These are phyloP conservation scores for Siniperca chuatsi DNA, from an alignment of 2,113 vertebrate species.

Conservation along the genomic window DNA sequence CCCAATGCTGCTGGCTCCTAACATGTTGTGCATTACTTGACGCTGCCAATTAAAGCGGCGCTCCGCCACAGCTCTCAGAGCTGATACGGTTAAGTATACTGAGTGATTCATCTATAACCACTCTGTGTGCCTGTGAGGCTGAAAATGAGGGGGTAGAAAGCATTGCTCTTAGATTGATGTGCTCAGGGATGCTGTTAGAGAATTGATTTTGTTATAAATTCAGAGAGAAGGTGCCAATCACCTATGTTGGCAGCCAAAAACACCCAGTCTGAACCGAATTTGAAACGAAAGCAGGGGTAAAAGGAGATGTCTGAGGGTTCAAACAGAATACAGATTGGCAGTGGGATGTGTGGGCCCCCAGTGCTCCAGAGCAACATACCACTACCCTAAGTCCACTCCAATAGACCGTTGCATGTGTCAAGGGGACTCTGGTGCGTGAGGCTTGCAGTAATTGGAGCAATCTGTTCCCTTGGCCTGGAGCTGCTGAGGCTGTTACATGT, in stretches of 20 bases:
- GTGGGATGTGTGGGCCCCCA: conserved; percentile 69
- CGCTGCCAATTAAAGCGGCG: conserved; percentile 72
- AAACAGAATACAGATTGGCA: conserved; percentile 81
- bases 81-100: conserved; percentile 60
- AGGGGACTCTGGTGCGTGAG: conserved; percentile 76
- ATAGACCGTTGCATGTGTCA: conserved; percentile 73
- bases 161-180: conserved; percentile 73
- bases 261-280: conserved; percentile 69
- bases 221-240: conserved; percentile 80
- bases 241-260: conserved; percentile 75
- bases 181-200: conserved; percentile 78
- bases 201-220: conserved; percentile 84
- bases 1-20: conserved; percentile 69
- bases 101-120: conserved; percentile 70
- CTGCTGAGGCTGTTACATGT: conserved; percentile 72
- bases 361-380: conserved; percentile 72
- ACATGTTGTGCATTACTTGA: conserved; percentile 72
- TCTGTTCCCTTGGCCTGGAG: conserved; percentile 78
- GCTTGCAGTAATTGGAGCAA: conserved; percentile 83
- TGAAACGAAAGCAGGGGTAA: conserved; percentile 71
- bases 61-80: conserved; percentile 45
- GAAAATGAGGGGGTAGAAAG: conserved; percentile 74
- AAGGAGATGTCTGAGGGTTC: conserved; percentile 76
- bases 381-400: conserved; percentile 80
- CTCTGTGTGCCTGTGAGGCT: conserved; percentile 56